Base-by-base conservation (phyloP, 2,797 vertebrate genomes). In the Distichodus sexfasciatus region DNA sequence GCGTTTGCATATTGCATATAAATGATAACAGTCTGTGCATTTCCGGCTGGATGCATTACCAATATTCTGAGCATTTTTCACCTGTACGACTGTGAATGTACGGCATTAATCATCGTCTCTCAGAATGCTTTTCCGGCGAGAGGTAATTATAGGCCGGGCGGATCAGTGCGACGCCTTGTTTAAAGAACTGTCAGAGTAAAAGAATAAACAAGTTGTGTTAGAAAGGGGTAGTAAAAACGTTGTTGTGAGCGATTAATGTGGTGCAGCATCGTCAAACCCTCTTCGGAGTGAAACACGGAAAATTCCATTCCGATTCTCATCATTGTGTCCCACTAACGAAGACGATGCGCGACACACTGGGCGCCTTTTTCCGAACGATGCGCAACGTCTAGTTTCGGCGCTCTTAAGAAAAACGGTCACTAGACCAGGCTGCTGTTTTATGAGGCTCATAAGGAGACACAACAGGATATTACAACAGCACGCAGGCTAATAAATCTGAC, bases 81-180 rank as follows among this genome's bases (percentile, higher is more conserved):
- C 44, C 50, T 12, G 7, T 54, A 66, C 51, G 40, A 60, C 29
- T 15, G 5, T 54, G 60, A 40, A 70, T 66, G 19, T 48, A 60
- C 31, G 21, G 48, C 14, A 68, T 35, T 41, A 57, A 63, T 48
- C 57, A 43, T 63, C 23, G 19, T 26, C 9, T n/a, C n/a, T n/a
- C 23, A 47, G 61, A 70, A 69, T 26, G 54, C 69, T 75, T 64
- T 63, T 53, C 53, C 53, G 47, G 36, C 28, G 47, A 57, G 23
- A 69, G 72, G 66, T 79, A 79, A 80, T 85, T 78, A 71, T 74
- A 76, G 72, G 48, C 33, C 14, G 46, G 24, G 50, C 4, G 8
- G 74, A 79, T 79, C 68, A 75, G 0, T 3, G 19, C 57, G 50
- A 36, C 51, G 51, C 70, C 72, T 66, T 75, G 59, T 79, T 78